Conservation (phyloP, 2,113 vertebrate species). For the Silurus meridionalis region DNA sequence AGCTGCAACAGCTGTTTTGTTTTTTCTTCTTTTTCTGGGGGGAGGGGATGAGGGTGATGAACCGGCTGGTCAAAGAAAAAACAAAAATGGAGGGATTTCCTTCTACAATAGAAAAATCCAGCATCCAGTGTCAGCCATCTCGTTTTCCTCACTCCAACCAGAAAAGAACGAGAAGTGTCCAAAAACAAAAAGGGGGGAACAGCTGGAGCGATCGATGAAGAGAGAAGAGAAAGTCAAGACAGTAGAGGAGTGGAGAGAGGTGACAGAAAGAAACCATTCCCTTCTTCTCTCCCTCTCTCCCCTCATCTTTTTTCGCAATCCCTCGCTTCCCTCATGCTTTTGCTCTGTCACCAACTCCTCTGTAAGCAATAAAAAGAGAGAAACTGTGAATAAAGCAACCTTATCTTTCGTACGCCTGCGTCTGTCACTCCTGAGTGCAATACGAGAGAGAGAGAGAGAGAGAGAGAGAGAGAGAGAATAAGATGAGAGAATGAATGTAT, state of each 20-base stretch:
- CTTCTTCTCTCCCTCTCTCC: slow-evolving; percentile 67
- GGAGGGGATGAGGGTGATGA: neutral
- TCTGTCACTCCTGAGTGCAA: slow-evolving; percentile 62
- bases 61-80: neutral
- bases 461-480: neutral
- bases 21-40: too few species aligned
- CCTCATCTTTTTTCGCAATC: slow-evolving; percentile 52
- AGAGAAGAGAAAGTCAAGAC: slow-evolving; percentile 18
- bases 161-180: slow-evolving; percentile 7
- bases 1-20: slow-evolving; percentile 43
- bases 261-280: slow-evolving; percentile 71
- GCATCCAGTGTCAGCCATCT: neutral
- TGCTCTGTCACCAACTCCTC: slow-evolving; percentile 58
- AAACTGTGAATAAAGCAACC: slow-evolving; percentile 75
- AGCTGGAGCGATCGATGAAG: slow-evolving; percentile 44
- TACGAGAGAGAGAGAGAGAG: neutral
- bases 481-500: slow-evolving; percentile 1
- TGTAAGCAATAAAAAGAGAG: slow-evolving; percentile 74
- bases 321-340: slow-evolving; percentile 54
- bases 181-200: slow-evolving; percentile 33
- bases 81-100: slow-evolving; percentile 25
- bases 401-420: slow-evolving; percentile 67
- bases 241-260: slow-evolving; percentile 58
- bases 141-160: neutral
- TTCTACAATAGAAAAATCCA: slow-evolving; percentile 50